phyloP scores from a whole-genome alignment of 2,113 vertebrate genomes.

The Penelope pileata region DNA sequence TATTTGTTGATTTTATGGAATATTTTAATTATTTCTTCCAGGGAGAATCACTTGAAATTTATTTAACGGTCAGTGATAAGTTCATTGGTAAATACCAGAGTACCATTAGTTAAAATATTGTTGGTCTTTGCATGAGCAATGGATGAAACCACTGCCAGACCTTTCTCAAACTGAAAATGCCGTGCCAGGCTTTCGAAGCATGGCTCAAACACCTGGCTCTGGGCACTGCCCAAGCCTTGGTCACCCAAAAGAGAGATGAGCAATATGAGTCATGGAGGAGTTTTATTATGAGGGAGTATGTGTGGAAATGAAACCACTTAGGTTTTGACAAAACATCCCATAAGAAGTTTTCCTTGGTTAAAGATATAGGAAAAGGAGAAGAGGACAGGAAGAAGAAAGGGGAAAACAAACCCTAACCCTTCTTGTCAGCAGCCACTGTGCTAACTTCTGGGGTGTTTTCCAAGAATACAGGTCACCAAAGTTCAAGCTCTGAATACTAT shows the following conservation, averaged over 20 bases:
- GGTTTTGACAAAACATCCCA: background rate
- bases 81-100: background rate
- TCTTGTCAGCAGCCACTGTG: background rate
- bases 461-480: background rate
- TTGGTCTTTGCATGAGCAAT: background rate
- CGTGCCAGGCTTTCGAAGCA: fast-evolving
- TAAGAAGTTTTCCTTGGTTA: background rate
- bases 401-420: background rate
- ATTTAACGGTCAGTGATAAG: background rate
- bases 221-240: background rate
- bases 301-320: background rate
- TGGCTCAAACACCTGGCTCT: background rate
- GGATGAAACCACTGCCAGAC: background rate
- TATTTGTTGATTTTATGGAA: background rate
- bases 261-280: background rate
- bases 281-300: background rate
- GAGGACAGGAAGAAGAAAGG: background rate
- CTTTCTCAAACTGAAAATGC: background rate
- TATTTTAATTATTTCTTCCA: background rate
- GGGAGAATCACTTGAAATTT: background rate
- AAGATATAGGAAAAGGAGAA: background rate
- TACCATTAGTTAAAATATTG: background rate
- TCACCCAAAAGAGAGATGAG: background rate
- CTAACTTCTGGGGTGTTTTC: background rate
- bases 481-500: background rate